Evolutionary conservation across 2,113 vertebrate species (phyloP), one percentile per base, ranked within the genome.

Genomic region (Astur gentilis): DNA sequence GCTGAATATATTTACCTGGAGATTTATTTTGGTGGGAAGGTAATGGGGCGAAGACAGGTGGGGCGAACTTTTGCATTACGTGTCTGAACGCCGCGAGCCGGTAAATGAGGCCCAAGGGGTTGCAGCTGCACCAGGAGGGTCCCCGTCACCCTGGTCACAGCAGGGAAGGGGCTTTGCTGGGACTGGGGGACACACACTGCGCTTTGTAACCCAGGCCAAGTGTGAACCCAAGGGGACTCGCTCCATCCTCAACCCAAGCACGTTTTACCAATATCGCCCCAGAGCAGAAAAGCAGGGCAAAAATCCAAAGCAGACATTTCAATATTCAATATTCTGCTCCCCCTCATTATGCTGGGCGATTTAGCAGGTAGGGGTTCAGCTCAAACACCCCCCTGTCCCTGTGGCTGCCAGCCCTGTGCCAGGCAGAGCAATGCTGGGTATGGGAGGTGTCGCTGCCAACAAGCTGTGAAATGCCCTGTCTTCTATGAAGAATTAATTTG

Each of bases 1-100:
- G 71, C 47, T 45, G 69, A 27, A 11, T 36, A 0, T 2, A 16
- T 58, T 57, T 19, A 45, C 70, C 54, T 7, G 4, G 47, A 40
- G 71, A 14, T 14, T 31, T 73, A 3, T 71, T 25, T 45, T 32
- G 60, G 36, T 49, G 61, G n/a, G 44, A 36, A 50, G 26, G 83
- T 4, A 22, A 6, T 3, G 14, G 49, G 9, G 23, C 1, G 3
- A 78, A 32, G 31, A 6, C 6, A 1, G 23, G 45, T 6, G 14
- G 45, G 54, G 16, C 0, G 6, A 57, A 10, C 10, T 17, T 69
- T 15, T 15, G 26, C 4, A 2, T 23, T 32, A 7, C 0, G 1
- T 42, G 58, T 12, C 31, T 42, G 31, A 49, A 16, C 0, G 6
- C 17, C 0, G 1, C 0, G 2, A 27, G 50, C 11, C 0, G 14